These are phyloP conservation scores for Rhinoptilus africanus DNA, from an alignment of 2,113 vertebrate genomes.

Conservation along the genomic window DNA sequence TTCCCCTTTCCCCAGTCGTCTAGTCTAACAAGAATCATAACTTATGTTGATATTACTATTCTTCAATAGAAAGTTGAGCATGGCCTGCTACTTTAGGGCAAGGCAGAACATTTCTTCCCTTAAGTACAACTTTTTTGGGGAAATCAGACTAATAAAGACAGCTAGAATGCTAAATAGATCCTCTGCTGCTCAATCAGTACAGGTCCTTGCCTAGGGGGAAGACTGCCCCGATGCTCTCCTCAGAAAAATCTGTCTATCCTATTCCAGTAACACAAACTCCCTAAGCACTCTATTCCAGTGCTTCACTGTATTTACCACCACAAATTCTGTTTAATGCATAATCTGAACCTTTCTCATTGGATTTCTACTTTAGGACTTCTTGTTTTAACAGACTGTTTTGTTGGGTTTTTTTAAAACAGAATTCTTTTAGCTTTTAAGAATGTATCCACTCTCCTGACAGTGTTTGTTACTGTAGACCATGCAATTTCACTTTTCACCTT, in stretches of 20 bases:
- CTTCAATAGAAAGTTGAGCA: not conserved
- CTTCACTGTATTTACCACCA: not conserved
- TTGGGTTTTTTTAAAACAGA: not conserved
- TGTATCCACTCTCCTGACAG: not conserved
- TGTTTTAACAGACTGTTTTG: not conserved
- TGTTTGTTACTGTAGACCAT: not conserved
- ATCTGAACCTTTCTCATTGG: not conserved
- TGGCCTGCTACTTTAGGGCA: not conserved
- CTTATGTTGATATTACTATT: not conserved
- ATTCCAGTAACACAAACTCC: not conserved
- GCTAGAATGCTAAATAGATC: not conserved
- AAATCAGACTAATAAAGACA: not conserved
- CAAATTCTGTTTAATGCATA: not conserved
- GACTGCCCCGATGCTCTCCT: not conserved
- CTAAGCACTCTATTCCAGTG: not conserved
- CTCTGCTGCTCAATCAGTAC: not conserved
- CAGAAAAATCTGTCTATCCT: not conserved
- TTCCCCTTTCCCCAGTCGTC: not conserved
- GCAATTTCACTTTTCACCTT: not conserved
- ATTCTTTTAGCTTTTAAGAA: not conserved
- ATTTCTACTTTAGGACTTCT: not conserved
- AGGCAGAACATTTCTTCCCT: not conserved
- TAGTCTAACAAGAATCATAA: accelerated
- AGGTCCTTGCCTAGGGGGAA: too few relatives aligned
- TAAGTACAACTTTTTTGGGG: accelerated